Evolutionary conservation across 2,113 vertebrate species (phyloP).

Genomic region (Globicephala melas): DNA sequence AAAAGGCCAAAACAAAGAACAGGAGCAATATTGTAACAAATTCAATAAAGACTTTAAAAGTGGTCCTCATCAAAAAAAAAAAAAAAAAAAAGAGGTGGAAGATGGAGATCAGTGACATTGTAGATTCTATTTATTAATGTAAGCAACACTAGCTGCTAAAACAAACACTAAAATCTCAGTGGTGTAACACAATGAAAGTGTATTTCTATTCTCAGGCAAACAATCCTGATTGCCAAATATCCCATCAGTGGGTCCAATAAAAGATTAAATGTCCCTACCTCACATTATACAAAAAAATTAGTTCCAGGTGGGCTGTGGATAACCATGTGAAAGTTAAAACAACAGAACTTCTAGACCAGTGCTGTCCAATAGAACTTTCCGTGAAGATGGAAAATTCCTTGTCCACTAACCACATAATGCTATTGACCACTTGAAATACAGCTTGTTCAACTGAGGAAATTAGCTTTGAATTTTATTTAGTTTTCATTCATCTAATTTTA

Average conservation of each 20-base stretch:
- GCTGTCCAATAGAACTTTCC: not conserved
- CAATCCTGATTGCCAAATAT: not conserved
- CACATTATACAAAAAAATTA: not conserved
- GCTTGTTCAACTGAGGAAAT: not conserved
- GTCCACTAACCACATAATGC: not conserved
- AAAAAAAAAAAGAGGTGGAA: not conserved
- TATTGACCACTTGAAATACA: not conserved
- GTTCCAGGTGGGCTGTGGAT: not conserved
- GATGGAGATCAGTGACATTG: not conserved
- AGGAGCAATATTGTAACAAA: too few relatives aligned
- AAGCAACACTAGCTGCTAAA: not conserved
- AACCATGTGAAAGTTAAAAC: not conserved
- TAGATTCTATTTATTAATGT: not conserved
- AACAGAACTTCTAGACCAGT: not conserved
- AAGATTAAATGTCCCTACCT: not conserved
- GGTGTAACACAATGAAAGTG: not conserved
- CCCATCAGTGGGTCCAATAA: not conserved
- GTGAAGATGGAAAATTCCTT: not conserved
- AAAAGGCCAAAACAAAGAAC: too few relatives aligned
- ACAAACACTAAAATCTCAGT: not conserved
- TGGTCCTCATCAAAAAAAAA: too few relatives aligned
- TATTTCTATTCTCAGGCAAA: not conserved
- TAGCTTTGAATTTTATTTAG: not conserved
- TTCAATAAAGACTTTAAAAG: too few relatives aligned
- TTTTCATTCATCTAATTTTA: not conserved